Conservation (phyloP, 2,113 vertebrate species). For the Albula glossodonta region DNA sequence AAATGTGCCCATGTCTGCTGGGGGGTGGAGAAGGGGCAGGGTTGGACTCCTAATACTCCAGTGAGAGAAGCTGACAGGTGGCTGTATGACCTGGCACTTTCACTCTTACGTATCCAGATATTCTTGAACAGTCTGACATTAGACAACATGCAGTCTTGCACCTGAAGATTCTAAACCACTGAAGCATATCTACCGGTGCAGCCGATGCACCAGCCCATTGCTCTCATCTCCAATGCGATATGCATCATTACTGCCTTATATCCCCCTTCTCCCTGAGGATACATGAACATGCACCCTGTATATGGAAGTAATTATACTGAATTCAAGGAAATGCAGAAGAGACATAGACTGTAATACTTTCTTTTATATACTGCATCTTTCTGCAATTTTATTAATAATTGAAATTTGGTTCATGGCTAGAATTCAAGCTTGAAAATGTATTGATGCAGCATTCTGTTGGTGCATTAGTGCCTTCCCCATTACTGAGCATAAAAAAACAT, state of each 20-base stretch:
- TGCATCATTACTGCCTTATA: neutral
- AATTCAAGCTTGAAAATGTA: too few species aligned
- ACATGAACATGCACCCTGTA: too few species aligned
- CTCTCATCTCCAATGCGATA: neutral
- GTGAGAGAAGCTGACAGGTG: slow-evolving; percentile 8
- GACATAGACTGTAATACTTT: too few species aligned
- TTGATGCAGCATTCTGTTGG: too few species aligned
- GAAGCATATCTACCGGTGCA: neutral
- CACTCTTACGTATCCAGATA: neutral
- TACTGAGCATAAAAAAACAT: too few species aligned
- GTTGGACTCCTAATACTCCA: neutral
- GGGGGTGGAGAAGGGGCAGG: neutral
- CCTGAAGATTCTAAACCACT: neutral
- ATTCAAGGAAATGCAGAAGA: too few species aligned
- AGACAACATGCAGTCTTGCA: neutral
- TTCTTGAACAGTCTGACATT: neutral
- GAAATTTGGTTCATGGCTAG: too few species aligned
- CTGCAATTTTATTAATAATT: too few species aligned
- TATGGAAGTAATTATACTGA: too few species aligned
- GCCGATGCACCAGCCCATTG: neutral
- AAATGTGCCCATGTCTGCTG: neutral
- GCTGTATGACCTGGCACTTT: neutral
- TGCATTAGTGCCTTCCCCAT: too few species aligned
- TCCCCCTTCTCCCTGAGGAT: too few species aligned
- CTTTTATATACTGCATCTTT: too few species aligned